A percentile compares a stretch with the other conserved stretches of the same genome.
phyloP scores from a whole-genome alignment of 2,113 vertebrate species.

The Chroicocephalus ridibundus region DNA sequence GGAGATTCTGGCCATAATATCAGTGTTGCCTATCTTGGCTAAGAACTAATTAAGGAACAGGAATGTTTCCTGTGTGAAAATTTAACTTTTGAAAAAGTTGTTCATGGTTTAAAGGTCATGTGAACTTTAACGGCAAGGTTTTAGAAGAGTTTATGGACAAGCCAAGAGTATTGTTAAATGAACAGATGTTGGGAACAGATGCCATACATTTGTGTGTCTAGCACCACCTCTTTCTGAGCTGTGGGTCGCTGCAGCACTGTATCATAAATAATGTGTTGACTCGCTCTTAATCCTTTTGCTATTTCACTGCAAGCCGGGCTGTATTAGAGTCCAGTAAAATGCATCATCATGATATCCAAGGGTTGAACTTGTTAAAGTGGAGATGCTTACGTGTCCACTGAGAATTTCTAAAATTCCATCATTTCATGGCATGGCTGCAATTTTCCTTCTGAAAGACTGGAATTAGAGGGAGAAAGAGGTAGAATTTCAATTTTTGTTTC shows the following conservation, averaged over 20 bases:
- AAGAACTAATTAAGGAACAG: neutral
- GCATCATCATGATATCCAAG: conserved; percentile 54
- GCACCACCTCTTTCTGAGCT: conserved; percentile 60
- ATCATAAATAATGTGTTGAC: conserved; percentile 71
- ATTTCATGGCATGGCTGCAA: neutral
- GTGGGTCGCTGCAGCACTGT: conserved; percentile 46
- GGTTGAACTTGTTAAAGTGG: conserved; percentile 66
- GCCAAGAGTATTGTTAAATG: neutral
- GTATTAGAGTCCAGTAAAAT: conserved; percentile 73
- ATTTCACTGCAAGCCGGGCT: conserved; percentile 47
- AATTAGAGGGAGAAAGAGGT: neutral
- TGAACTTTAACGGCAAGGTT: neutral
- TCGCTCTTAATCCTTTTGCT: conserved; percentile 74
- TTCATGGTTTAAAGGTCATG: neutral
- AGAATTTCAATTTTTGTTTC: neutral
- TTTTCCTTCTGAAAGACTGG: neutral
- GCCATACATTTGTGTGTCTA: conserved; percentile 22
- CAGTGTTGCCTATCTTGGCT: neutral
- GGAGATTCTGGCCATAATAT: neutral
- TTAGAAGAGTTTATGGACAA: neutral
- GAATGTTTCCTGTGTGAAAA: neutral
- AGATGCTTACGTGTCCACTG: conserved; percentile 66
- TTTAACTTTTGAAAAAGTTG: neutral
- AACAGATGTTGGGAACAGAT: conserved; percentile 75
- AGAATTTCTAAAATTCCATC: conserved; percentile 26